These are phyloP conservation scores for Baronia brevicornis DNA, from an alignment of 2,888 invertebrate species.

Conservation along the genomic window DNA sequence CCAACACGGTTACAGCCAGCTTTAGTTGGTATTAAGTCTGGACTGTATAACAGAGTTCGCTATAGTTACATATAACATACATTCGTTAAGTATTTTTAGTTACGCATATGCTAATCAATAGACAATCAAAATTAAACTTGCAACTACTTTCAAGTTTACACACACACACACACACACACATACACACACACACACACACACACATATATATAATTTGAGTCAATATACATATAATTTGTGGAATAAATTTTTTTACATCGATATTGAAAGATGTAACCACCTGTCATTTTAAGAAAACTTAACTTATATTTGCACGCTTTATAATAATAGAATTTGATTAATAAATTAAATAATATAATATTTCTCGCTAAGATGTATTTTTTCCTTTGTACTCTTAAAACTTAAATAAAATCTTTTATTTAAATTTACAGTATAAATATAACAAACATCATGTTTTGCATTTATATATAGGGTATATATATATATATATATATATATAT, in stretches of 20 bases:
- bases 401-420: neutral
- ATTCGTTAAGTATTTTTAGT: neutral
- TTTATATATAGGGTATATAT: neutral
- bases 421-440: conserved; percentile 1
- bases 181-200: conserved; percentile 1
- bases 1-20: conserved; percentile 8
- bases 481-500: conserved; percentile 2
- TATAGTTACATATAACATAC: neutral
- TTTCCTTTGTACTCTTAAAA: neutral
- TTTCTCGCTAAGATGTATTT: conserved; percentile 1
- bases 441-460: neutral
- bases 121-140: neutral
- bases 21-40: conserved; percentile 1
- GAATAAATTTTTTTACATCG: neutral
- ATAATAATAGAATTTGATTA: neutral
- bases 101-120: neutral
- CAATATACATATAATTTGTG: neutral
- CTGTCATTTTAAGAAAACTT: neutral
- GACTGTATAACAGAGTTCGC: conserved; percentile 1
- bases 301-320: neutral
- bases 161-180: conserved; percentile 2
- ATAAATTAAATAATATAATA: neutral
- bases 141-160: neutral
- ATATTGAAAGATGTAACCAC: neutral
- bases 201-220: neutral